Base-by-base conservation (phyloP, 2,113 vertebrate species). In the Dromas ardeola region DNA sequence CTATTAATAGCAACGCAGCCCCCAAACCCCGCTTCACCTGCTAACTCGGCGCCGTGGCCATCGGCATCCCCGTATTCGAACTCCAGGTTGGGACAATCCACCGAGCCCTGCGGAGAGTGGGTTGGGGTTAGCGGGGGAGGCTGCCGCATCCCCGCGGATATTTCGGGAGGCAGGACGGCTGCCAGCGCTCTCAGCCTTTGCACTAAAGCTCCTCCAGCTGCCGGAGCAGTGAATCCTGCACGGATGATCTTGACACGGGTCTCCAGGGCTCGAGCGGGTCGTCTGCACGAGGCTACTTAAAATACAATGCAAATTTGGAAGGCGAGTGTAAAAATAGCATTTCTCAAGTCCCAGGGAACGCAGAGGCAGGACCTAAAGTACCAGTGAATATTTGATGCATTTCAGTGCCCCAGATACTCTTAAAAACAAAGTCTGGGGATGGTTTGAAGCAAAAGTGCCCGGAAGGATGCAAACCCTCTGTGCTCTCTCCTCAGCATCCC, bases 11-110 rank as follows among this genome's bases (percentile, higher is more conserved):
- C 49, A 15, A 4, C 0, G 0, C 43, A 9, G 30, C 53, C 0
- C 45, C 66, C 55, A 0, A 11, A 34, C 5, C 0, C 27, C 2
- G 4, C 95, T 25, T 95, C 97, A 99, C 99, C 99, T 98, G 99
- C 99, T 29, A 99, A 91, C 95, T 99, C 99, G 0, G 98, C 96
- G 2, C 98, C 97, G 14, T 98, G 98, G 8, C 97, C 88, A 81
- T 99, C 99, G 3, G 99, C 95, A 62, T 99, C 99, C 38, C 99
- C 98, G 25, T 99, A 99, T 49, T 99, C 99, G 45, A 99, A 99
- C 96, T 99, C 99, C 98, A 99, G 98, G 97, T 98, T 99, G 61
- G 99, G 99, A 62, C 98, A 99, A 96, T 99, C 99, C 98, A 99
- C 98, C 14, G 99, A 99, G 94, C 99, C 99, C 99, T 99, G 98